These are phyloP conservation scores for Syncerus caffer DNA, from an alignment of 2,797 vertebrate genomes.

Conservation along the genomic window DNA sequence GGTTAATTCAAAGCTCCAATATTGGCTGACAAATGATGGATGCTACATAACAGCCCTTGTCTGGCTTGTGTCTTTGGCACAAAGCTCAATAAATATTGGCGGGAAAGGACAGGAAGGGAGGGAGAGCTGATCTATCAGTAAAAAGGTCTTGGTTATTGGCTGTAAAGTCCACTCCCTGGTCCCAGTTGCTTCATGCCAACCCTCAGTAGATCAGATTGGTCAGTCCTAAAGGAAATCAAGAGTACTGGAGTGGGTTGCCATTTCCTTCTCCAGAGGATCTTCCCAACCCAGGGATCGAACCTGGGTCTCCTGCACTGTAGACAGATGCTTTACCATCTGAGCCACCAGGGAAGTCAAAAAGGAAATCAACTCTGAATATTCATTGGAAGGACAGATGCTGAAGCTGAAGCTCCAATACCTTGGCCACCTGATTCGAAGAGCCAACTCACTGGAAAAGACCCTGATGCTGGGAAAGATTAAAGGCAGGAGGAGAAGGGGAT, in stretches of 20 bases:
- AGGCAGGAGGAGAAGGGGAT: not conserved
- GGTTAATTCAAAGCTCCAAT: conserved; percentile 22
- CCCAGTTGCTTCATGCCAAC: not conserved
- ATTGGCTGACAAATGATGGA: not conserved
- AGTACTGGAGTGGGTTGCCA: too few species aligned
- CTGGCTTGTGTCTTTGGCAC: not conserved
- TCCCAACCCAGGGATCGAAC: too few species aligned
- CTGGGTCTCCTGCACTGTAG: too few species aligned
- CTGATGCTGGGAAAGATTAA: not conserved
- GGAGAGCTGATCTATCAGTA: not conserved
- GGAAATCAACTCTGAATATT: not conserved
- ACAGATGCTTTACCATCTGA: too few species aligned
- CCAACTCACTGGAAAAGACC: not conserved
- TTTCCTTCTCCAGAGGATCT: too few species aligned
- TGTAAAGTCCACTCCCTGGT: not conserved
- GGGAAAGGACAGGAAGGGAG: not conserved
- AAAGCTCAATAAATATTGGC: not conserved
- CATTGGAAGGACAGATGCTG: not conserved
- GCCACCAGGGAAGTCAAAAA: not conserved
- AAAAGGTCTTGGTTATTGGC: not conserved
- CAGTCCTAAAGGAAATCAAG: not conserved
- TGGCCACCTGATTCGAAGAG: not conserved
- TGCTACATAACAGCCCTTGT: not conserved
- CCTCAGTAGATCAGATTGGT: not conserved
- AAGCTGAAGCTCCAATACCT: not conserved